Evolutionary conservation across 30 jellyfish, hydroid and myxozoan genomes (phyloP).

Genomic region (Pelagia noctiluca): DNA sequence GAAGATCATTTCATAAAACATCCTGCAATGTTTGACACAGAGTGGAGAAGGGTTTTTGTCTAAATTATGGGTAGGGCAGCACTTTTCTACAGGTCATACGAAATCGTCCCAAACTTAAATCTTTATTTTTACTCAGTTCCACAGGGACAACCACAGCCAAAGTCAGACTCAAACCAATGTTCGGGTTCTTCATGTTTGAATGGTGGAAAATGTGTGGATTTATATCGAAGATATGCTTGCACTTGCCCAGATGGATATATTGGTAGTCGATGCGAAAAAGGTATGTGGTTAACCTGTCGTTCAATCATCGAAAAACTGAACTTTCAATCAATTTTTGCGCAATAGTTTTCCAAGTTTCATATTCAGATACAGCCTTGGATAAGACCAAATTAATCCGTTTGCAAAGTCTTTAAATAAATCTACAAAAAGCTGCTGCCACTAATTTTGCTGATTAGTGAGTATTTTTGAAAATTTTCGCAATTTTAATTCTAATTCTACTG

Average conservation of each 20-base stretch:
- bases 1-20: background rate
- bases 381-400: no score
- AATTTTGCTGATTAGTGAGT: no score
- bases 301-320: background rate
- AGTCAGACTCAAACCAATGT: constrained; percentile 81
- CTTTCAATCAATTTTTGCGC: background rate
- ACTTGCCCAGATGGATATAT: constrained; percentile 80
- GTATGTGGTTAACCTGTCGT: constrained; percentile 15
- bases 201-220: constrained; percentile 89
- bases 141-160: constrained; percentile 85
- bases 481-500: background rate
- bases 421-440: no score
- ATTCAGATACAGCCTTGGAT: no score
- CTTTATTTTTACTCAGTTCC: constrained; percentile 62
- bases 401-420: no score
- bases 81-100: no score
- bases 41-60: no score
- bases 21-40: background rate
- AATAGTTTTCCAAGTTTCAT: no score
- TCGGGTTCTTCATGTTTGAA: constrained; percentile 78
- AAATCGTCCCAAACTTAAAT: background rate
- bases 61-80: background rate
- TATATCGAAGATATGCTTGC: constrained; percentile 81
- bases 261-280: constrained; percentile 80
- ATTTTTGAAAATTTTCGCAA: background rate